Percentiles rank a stretch among this genome's conserved stretches.
Evolutionary conservation across 2,113 vertebrate species (phyloP).

Genomic region (Festucalex cinctus): DNA sequence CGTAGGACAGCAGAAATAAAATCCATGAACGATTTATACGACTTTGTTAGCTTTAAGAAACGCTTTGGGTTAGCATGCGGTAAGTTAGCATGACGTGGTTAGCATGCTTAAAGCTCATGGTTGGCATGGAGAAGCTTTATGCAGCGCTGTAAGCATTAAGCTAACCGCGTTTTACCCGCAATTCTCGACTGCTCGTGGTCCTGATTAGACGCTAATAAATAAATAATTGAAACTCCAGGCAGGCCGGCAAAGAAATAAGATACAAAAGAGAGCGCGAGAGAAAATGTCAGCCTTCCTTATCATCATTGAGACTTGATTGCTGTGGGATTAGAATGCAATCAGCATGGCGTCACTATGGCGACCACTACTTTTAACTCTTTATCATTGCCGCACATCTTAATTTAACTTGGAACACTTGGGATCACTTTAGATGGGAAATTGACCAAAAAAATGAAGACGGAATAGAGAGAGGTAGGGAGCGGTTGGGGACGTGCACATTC

Average conservation of each 20-base stretch:
- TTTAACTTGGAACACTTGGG: constrained; percentile 99
- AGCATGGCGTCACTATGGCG: constrained; percentile 99
- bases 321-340: constrained; percentile 99
- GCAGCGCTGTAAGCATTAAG: not conserved
- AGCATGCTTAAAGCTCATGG: no score
- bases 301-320: constrained; percentile 99
- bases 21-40: no score
- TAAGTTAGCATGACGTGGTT: no score
- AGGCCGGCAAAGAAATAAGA: constrained; percentile 77
- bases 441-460: constrained; percentile 75
- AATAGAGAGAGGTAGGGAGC: constrained; percentile 60
- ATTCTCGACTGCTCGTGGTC: constrained; percentile 36
- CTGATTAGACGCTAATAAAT: constrained; percentile 99
- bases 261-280: constrained; percentile 58
- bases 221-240: constrained; percentile 72
- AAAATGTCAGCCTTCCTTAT: constrained; percentile 99
- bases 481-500: constrained; percentile 89
- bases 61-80: no score
- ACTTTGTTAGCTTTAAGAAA: not conserved
- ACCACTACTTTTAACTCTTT: constrained; percentile 98
- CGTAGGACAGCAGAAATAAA: not conserved
- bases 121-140: no score
- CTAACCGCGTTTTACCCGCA: not conserved
- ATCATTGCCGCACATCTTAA: constrained; percentile 99
- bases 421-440: constrained; percentile 98